phyloP scores from a whole-genome alignment of 2,888 invertebrate genomes.

The Caenorhabditis virilis region DNA sequence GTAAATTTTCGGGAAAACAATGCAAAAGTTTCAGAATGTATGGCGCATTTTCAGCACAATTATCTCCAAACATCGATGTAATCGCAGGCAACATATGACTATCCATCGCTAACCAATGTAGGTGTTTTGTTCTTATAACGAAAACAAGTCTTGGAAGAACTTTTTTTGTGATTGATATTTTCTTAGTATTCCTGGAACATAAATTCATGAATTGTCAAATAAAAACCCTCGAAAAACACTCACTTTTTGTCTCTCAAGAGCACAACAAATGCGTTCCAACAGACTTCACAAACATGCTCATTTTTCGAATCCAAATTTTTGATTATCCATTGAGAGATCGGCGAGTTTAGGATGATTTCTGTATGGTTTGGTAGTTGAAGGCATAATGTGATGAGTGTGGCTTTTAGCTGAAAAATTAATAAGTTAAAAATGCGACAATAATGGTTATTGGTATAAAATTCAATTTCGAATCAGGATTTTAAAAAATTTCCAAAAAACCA shows the following conservation, averaged over 20 bases:
- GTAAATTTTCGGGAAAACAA: no score
- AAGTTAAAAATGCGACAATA: no score
- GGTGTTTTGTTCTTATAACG: no score
- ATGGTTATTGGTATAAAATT: no score
- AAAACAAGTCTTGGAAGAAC: no score
- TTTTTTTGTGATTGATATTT: no score
- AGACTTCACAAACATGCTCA: constrained; percentile 6
- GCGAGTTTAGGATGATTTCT: constrained; percentile 4
- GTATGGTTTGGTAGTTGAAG: constrained; percentile 6
- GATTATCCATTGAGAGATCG: constrained; percentile 8
- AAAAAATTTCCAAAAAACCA: no score
- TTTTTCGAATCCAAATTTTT: constrained; percentile 12
- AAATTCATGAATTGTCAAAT: constrained; percentile 47
- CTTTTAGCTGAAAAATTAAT: constrained; percentile 13
- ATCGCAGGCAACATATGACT: constrained; percentile 29
- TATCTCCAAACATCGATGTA: no score
- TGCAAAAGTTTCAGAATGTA: no score
- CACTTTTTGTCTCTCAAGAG: constrained; percentile 10
- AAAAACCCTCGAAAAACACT: constrained; percentile 46
- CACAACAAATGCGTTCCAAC: constrained; percentile 8
- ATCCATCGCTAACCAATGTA: constrained; percentile 33
- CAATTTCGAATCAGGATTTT: no score
- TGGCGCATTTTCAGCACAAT: no score
- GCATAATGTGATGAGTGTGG: constrained; percentile 7
- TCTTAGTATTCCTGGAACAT: no score